Conservation (phyloP, 1,140 invertebrate genomes). For the Mactra quadrangularis region DNA sequence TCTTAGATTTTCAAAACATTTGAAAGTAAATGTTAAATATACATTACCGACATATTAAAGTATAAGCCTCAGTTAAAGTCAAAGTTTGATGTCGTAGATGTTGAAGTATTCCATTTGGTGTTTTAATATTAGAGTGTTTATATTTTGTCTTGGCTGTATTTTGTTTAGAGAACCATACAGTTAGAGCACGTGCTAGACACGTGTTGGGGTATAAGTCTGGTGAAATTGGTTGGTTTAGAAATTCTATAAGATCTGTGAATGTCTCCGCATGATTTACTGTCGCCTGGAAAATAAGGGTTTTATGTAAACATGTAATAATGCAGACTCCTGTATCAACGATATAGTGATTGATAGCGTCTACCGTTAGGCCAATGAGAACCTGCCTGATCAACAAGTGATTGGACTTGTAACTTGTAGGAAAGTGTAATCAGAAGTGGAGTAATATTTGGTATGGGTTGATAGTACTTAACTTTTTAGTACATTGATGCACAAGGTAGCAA, state of each 20-base stretch:
- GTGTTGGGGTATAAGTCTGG: constrained; percentile 18
- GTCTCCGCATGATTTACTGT: background rate
- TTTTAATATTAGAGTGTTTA: background rate
- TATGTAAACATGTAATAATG: too few relatives aligned
- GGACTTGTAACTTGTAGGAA: too few relatives aligned
- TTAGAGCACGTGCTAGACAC: constrained; percentile 36
- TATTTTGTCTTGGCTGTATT: constrained; percentile 23
- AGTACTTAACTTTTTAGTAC: too few relatives aligned
- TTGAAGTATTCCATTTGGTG: constrained; percentile 32
- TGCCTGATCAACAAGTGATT: too few relatives aligned
- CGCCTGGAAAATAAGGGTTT: constrained; percentile 2
- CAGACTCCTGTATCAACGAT: too few relatives aligned
- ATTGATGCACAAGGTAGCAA: too few relatives aligned
- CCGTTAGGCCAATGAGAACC: too few relatives aligned
- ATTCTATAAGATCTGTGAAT: constrained; percentile 9
- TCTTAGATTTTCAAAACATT: too few relatives aligned
- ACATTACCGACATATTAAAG: constrained; percentile 29
- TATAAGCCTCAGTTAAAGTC: constrained; percentile 23
- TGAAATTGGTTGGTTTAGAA: constrained; percentile 32
- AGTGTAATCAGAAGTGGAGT: too few relatives aligned
- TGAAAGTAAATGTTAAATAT: too few relatives aligned
- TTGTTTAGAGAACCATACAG: constrained; percentile 40
- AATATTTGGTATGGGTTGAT: too few relatives aligned
- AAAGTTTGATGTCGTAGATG: constrained; percentile 25
- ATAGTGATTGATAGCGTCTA: too few relatives aligned